Conservation (phyloP, 92 coral and sea anemone genomes). For the Plumapathes pennacea region DNA sequence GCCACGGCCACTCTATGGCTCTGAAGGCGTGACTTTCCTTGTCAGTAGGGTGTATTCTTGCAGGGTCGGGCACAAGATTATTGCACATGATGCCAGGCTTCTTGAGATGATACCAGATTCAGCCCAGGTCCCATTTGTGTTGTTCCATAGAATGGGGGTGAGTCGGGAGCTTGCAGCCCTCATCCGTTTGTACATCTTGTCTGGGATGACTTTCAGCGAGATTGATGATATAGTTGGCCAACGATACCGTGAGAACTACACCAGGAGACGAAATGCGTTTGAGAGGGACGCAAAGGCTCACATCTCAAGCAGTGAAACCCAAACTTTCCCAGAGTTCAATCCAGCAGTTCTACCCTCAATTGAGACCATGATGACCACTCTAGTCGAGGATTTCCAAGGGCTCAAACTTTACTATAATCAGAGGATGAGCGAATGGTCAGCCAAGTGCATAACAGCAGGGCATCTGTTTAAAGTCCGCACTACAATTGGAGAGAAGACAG, state of each 20-base stretch:
- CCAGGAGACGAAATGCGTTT: slow-evolving; percentile 46
- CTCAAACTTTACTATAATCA: slow-evolving; percentile 46
- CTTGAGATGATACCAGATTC: slow-evolving; percentile 61
- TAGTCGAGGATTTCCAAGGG: slow-evolving; percentile 52
- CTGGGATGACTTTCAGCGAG: slow-evolving; percentile 57
- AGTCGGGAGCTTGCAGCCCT: slow-evolving; percentile 57
- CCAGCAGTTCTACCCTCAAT: slow-evolving; percentile 57
- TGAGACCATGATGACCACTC: slow-evolving; percentile 59
- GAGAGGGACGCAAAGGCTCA: slow-evolving; percentile 43
- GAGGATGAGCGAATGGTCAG: slow-evolving; percentile 74
- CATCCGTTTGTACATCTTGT: slow-evolving; percentile 36
- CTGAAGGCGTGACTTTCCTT: slow-evolving; percentile 52
- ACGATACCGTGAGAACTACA: slow-evolving; percentile 50
- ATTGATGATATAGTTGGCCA: slow-evolving; percentile 53
- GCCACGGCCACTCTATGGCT: slow-evolving; percentile 61
- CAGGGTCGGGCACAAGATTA: slow-evolving; percentile 44
- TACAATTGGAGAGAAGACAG: slow-evolving; percentile 49
- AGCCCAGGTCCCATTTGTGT: slow-evolving; percentile 48
- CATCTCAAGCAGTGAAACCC: slow-evolving; percentile 9
- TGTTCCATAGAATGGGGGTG: slow-evolving; percentile 66
- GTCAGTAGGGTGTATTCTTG: slow-evolving; percentile 67
- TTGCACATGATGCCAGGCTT: slow-evolving; percentile 65
- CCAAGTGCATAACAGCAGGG: slow-evolving; percentile 48
- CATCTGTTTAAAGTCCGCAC: slow-evolving; percentile 58
- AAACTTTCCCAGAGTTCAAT: slow-evolving; percentile 56